Evolutionary conservation across 2,113 vertebrate genomes (phyloP), one percentile per base, ranked within the genome.

Genomic region (Microtus montanus): DNA sequence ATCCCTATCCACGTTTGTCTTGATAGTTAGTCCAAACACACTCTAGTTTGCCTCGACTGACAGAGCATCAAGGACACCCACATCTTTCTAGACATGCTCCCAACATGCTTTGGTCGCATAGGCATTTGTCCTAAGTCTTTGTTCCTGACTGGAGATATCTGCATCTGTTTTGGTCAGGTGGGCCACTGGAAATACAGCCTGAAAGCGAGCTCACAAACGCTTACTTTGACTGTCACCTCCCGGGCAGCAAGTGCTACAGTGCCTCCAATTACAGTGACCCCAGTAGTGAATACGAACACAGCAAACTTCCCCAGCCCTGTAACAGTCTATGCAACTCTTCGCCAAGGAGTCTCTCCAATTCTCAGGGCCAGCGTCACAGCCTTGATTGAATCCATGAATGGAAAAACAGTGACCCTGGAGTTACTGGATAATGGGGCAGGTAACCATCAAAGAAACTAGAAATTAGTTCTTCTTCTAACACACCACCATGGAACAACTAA

Each of bases 351-450:
- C 41, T 87, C 28, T 1, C 98, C 98, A 1, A 94, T 98, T 80
- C 94, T 98, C 68, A 91, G 95, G 83, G 97, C 97, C 87, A 97
- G 38, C 66, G 98, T 99, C 75, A 98, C 93, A 89, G 98, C 98
- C 15, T 79, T 97, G 54, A 97, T 98, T 79, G 98, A 98, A 96
- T 90, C 98, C 14, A 94, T 84, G 7, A 88, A 49, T 61, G 98
- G 98, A 28, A 49, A 95, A n/a, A 68, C 93, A 77, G 9, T 97
- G 12, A 38, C 64, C 26, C 77, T 98, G 89, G 92, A 98, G 71
- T 97, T 99, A 68, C 10, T 97, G 78, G 98, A 98, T 95, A 98
- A 98, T 15, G 98, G 98, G 94, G 97, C 98, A 98, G 98, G 98
- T 99, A 97, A 96, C 5, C 30, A 91, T n/a, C n/a, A 12, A 66